These are phyloP conservation scores for Euplagia quadripunctaria DNA, from an alignment of 2,888 invertebrate species.

Conservation along the genomic window DNA sequence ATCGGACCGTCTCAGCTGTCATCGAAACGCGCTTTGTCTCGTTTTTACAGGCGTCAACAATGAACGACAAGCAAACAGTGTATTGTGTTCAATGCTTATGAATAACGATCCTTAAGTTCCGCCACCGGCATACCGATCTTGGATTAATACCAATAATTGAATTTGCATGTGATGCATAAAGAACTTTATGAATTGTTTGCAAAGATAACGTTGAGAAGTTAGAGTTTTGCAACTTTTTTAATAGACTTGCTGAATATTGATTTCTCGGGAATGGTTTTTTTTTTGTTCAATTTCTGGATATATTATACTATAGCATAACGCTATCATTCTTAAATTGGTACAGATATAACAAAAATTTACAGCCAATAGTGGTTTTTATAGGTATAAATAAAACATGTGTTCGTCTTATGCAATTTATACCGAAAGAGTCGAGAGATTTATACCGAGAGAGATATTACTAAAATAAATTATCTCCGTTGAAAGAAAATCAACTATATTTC, in stretches of 20 bases:
- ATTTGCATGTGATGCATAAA: conserved; percentile 76
- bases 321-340: not conserved
- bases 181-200: conserved; percentile 13
- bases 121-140: conserved; percentile 71
- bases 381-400: not conserved
- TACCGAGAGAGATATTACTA: not conserved
- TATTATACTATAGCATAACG: not conserved
- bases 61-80: conserved; percentile 83
- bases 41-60: conserved; percentile 76
- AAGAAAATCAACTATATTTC: not conserved
- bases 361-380: not conserved
- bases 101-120: conserved; percentile 76
- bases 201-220: not conserved
- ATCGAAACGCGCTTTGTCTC: conserved; percentile 71
- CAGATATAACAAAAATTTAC: not conserved
- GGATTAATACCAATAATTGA: conserved; percentile 75
- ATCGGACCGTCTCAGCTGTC: conserved; percentile 74
- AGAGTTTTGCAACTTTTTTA: not conserved
- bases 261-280: not conserved
- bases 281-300: not conserved
- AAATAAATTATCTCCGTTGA: no score
- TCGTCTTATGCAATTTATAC: not conserved
- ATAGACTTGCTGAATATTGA: not conserved
- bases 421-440: not conserved
- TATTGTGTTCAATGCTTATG: conserved; percentile 77